Conservation (phyloP, 2,113 vertebrate species). For the Sylvia atricapilla region DNA sequence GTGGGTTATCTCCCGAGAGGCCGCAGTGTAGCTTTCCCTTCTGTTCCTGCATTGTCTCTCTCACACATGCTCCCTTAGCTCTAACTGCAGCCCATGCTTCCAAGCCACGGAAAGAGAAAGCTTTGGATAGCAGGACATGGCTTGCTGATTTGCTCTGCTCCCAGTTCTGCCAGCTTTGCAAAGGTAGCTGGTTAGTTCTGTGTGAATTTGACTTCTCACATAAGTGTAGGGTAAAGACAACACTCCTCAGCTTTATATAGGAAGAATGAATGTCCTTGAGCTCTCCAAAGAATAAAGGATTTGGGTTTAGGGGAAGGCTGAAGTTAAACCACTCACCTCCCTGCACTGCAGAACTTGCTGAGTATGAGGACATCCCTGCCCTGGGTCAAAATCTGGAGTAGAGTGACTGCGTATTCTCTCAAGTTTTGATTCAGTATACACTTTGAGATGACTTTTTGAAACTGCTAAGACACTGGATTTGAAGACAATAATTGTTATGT, state of each 20-base stretch:
- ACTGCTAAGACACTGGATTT: background rate
- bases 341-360: background rate
- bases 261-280: background rate
- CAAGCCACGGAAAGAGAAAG: background rate
- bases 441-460: background rate
- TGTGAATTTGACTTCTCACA: background rate
- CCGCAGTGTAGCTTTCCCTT: background rate
- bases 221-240: background rate
- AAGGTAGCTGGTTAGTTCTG: background rate
- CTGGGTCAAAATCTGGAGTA: background rate
- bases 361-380: background rate
- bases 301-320: background rate
- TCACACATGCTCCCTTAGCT: background rate
- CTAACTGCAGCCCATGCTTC: background rate
- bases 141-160: background rate
- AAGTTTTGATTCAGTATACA: background rate
- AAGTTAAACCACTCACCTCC: background rate
- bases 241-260: background rate
- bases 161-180: background rate
- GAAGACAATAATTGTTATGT: background rate
- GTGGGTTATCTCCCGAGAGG: background rate
- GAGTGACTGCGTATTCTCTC: background rate
- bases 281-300: background rate
- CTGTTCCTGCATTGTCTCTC: background rate
- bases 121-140: background rate